Evolutionary conservation across 2,888 invertebrate species (phyloP), one percentile per base, ranked within the genome.

Genomic region (Nemapogon koenigi): DNA sequence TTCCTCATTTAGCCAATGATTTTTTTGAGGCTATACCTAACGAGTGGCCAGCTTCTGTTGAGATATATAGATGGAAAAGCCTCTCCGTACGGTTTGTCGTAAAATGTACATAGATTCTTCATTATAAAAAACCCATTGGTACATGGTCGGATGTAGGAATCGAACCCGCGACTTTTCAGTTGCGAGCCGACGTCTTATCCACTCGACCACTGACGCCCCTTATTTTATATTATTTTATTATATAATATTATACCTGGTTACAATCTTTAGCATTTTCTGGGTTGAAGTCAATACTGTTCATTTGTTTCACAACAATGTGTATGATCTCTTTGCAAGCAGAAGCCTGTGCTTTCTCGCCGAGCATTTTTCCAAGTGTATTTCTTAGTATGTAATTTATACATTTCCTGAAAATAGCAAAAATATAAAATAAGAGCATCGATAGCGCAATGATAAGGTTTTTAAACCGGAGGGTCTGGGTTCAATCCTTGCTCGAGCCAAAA

Each of bases 261-360:
- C 89, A 90, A 59, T 94, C 93, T 64, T 94, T 94, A 8, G 92
- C 92, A 57, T 93, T 94, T 62, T 94, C 94, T 0, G 93, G 92
- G 68, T 91, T 94, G 51, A 93, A 93, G 65, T 94, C 94, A 46
- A 95, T 94, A 3, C 91, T 90, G 71, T 93, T 94, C 93, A 97
- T 96, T 73, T 97, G 95, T 55, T 94, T 94, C 28, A 91, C 86
- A 39, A 98, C 88, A 38, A 97, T 88, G 48, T 90, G 89, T 46
- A 94, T 89, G 38, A 99, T 88, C 69, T 97, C 96, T 58, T 95
- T 94, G 58, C 94, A 93, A 0, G 97, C 97, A 0, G 93, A 90
- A 18, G 94, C 88, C 68, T 99, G 99, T 6, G 97, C 96, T 53
- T 97, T 97, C 72, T 99, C 99, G 0, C 97, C 94, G 15, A 99